A percentile compares a stretch with the other conserved stretches of the same genome.
Conservation (phyloP, 2,797 vertebrate genomes). For the Caiman crocodilus region DNA sequence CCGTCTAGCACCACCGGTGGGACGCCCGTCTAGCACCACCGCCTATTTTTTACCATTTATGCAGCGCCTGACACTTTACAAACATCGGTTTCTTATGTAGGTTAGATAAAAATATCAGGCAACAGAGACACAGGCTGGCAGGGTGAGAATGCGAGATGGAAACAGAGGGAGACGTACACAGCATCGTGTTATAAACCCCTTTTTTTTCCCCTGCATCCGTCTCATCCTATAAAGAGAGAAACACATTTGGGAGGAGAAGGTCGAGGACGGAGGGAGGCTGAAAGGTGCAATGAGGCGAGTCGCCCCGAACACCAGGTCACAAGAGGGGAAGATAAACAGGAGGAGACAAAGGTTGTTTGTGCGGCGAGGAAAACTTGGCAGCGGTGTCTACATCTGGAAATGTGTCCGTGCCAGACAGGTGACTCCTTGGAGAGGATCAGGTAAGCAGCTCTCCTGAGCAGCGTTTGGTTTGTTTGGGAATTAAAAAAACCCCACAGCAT, state of each 20-base stretch:
- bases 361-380: neutral
- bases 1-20: neutral
- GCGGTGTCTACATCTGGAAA: neutral
- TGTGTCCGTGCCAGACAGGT: neutral
- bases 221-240: neutral
- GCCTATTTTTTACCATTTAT: neutral
- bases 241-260: neutral
- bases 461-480: neutral
- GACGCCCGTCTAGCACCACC: neutral
- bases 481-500: neutral
- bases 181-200: neutral
- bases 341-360: too few relatives aligned
- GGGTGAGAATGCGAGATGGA: neutral
- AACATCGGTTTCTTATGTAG: neutral
- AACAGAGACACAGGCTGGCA: conserved; percentile 22
- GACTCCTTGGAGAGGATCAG: neutral
- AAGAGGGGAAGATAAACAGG: fast-evolving
- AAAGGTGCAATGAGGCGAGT: neutral
- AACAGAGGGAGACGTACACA: neutral
- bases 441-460: neutral
- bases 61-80: neutral
- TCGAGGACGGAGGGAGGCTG: neutral
- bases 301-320: neutral
- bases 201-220: neutral
- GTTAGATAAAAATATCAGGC: neutral